Conservation (phyloP, 2,888 invertebrate species). For the Tiphia femorata region DNA sequence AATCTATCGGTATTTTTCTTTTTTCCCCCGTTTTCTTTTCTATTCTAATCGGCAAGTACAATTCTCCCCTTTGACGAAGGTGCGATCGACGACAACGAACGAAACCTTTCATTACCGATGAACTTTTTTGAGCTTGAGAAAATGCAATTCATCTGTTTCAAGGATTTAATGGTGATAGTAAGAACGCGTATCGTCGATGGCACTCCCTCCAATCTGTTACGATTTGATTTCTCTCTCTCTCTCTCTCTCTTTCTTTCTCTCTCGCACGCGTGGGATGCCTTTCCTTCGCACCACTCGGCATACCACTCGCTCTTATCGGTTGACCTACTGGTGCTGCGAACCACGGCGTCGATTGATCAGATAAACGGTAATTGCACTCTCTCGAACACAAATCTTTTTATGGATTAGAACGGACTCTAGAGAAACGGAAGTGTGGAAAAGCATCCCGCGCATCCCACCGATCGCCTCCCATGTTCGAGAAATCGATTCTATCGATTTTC, state of each 20-base stretch:
- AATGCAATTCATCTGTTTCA: no score
- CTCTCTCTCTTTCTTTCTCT: no score
- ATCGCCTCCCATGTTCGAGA: neutral
- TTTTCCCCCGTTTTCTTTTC: no score
- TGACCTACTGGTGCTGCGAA: neutral
- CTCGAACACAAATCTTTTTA: neutral
- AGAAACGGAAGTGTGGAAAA: conserved; percentile 1
- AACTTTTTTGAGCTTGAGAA: no score
- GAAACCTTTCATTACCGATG: neutral
- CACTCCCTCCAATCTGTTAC: conserved; percentile 12
- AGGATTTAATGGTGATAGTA: neutral
- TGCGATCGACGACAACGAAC: conserved; percentile 18
- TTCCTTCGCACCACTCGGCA: neutral
- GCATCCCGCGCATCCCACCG: conserved; percentile 10
- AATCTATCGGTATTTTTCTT: no score
- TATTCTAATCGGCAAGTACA: no score
- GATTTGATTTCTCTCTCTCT: conserved; percentile 29
- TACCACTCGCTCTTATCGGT: neutral
- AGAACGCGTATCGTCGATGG: conserved; percentile 17
- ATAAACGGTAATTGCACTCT: neutral
- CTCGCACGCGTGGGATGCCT: conserved; percentile 19
- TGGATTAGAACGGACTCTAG: neutral
- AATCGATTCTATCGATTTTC: conserved; percentile 2
- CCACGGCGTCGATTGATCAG: neutral
- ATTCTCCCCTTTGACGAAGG: no score